These are phyloP conservation scores for Drosophila incognita DNA, from an alignment of 2,888 invertebrate species.

Conservation along the genomic window DNA sequence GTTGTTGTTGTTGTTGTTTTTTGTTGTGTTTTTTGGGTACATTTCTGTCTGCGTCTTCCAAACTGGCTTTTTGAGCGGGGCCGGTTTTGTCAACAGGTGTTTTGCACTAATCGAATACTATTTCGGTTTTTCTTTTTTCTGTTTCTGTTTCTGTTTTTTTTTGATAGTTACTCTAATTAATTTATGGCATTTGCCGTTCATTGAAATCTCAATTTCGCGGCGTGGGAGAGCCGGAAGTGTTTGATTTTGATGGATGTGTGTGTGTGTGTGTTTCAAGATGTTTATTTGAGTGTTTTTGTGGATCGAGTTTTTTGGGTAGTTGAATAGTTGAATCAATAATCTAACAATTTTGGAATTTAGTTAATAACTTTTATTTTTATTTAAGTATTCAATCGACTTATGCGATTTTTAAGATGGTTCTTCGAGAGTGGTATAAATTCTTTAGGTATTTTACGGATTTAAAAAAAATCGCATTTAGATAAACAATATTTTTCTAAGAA, in stretches of 20 bases:
- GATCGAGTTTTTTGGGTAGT: background rate
- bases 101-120: constrained; percentile 75
- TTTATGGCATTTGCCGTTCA: constrained; percentile 60
- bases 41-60: constrained; percentile 50
- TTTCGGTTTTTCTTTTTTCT: background rate
- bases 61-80: constrained; percentile 61
- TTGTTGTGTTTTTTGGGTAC: constrained; percentile 23
- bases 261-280: constrained; percentile 1
- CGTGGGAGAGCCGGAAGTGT: constrained; percentile 60
- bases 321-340: background rate
- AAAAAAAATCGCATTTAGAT: background rate
- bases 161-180: constrained; percentile 74
- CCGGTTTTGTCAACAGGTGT: constrained; percentile 75
- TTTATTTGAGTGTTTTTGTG: background rate
- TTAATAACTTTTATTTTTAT: background rate
- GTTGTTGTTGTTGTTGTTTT: constrained; percentile 19
- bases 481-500: background rate
- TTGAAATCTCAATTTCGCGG: constrained; percentile 28
- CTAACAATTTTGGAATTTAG: fast-evolving
- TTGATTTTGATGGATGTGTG: constrained; percentile 10
- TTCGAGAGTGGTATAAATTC: too few relatives aligned
- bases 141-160: background rate
- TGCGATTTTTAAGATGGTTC: background rate
- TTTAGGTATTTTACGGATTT: too few relatives aligned
- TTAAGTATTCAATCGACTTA: background rate